Evolutionary conservation across 2,113 vertebrate genomes (phyloP).

Genomic region (Tetrao urogallus): DNA sequence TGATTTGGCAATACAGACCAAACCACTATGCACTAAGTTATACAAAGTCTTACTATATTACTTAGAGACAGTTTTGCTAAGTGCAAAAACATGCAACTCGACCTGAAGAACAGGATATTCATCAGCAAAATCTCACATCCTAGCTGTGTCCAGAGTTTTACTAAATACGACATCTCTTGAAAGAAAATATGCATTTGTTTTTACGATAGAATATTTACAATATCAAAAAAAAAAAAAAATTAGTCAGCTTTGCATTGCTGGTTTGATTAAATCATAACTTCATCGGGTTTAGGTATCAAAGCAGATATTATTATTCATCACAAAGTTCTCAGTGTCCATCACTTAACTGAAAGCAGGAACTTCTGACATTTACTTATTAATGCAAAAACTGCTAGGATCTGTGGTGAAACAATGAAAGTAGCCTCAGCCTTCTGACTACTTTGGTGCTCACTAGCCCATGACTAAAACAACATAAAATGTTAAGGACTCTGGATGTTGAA

Average conservation of each 20-base stretch:
- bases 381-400: background rate
- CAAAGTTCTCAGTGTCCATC: background rate
- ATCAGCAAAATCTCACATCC: background rate
- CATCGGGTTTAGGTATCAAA: background rate
- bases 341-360: background rate
- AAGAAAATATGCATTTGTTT: background rate
- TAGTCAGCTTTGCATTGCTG: background rate
- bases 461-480: background rate
- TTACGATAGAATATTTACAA: background rate
- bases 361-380: background rate
- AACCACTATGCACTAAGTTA: background rate
- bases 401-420: background rate
- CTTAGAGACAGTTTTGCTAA: background rate
- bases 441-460: background rate
- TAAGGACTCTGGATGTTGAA: background rate
- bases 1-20: constrained; percentile 16
- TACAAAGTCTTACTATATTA: background rate
- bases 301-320: background rate
- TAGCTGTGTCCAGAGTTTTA: background rate
- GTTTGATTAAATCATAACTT: background rate
- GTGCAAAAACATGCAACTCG: background rate
- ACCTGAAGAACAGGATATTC: background rate
- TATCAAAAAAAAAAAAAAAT: too few relatives aligned
- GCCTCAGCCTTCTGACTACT: background rate
- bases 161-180: background rate